Conservation (phyloP, 2,888 invertebrate genomes). For the Hecatera dysodea region DNA sequence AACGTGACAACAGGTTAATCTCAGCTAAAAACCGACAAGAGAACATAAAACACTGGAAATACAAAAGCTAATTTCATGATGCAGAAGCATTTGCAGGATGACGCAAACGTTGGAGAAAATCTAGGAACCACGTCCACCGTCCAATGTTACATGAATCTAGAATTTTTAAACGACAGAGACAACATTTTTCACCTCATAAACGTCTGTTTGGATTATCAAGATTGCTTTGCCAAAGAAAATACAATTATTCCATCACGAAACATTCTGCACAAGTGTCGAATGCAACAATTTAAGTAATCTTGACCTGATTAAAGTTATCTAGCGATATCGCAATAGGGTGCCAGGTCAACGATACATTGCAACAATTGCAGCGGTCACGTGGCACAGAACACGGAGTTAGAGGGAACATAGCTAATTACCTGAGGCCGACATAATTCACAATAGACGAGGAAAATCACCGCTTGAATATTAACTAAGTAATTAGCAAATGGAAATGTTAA, state of each 20-base stretch:
- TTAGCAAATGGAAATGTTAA: conserved; percentile 63
- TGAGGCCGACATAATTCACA: conserved; percentile 58
- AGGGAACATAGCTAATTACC: conserved; percentile 53
- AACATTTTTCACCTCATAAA: conserved; percentile 43
- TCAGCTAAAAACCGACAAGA: conserved; percentile 32
- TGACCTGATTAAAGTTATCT: conserved; percentile 44
- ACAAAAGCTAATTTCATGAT: conserved; percentile 36
- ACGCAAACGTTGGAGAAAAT: conserved; percentile 37
- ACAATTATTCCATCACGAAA: background rate
- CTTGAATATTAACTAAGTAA: conserved; percentile 64
- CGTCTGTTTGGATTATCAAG: conserved; percentile 34
- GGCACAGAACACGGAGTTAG: conserved; percentile 34
- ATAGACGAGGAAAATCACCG: conserved; percentile 64
- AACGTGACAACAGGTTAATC: conserved; percentile 53
- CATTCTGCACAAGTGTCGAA: conserved; percentile 9
- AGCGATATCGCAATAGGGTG: conserved; percentile 38
- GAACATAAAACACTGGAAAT: conserved; percentile 27
- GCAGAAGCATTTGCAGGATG: conserved; percentile 34
- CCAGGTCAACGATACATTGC: conserved; percentile 47
- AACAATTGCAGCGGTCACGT: conserved; percentile 47
- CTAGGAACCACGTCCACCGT: conserved; percentile 20
- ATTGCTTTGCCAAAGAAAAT: conserved; percentile 5
- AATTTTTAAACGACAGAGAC: conserved; percentile 1
- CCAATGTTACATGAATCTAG: conserved; percentile 22
- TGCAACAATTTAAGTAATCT: conserved; percentile 35